Base-by-base conservation (phyloP, 35 echinoderm and acorn worm species). In the Lytechinus variegatus region DNA sequence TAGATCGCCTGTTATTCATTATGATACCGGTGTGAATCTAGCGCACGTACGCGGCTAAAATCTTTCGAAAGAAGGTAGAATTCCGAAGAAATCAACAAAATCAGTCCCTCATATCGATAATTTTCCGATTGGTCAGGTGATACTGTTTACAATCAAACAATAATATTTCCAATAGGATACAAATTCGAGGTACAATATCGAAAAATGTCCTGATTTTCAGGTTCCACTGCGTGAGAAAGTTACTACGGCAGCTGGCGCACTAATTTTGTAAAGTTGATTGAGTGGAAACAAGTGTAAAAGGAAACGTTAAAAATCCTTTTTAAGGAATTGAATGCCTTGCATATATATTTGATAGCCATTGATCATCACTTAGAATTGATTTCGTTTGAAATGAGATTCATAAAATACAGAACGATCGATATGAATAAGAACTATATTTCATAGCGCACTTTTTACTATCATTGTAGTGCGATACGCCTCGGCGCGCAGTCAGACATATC, bases 181-280 rank as follows among this genome's bases (percentile, higher is more conserved):
- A 90, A 21, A 90, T 14, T 52, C 88, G 52, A 90, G 8, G 88
- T 90, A 90, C 14, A 90, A 52, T 52, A 90, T 90, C 8, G 88
- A 90, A 90, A 29, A 90, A 52, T 90, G 88, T 21, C 66, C 28
- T 90, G 88, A 90, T 51, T 90, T 52, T 90, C 88, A 90, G 88
- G 88, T 90, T 90, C 88, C 88, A 90, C 88, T 90, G 88, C 88
- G 88, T 90, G 28, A 88, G 87, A 90, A 90, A 90, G 88, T 90
- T 90, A 90, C 88, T 90, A 90, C 88, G 88, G 88, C 88, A 90
- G 88, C 66, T 90, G 88, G 88, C 88, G 88, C 88, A 90, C 88
- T 90, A 90, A 90, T 90, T 90, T 27, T 33, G 4, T 87, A 51
- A 53, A 89, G 28, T 89, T 44, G 24, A 12, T 33, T n/a, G n/a